These are phyloP conservation scores for Drosophila mettleri DNA, from an alignment of 2,888 invertebrate genomes.

Conservation along the genomic window DNA sequence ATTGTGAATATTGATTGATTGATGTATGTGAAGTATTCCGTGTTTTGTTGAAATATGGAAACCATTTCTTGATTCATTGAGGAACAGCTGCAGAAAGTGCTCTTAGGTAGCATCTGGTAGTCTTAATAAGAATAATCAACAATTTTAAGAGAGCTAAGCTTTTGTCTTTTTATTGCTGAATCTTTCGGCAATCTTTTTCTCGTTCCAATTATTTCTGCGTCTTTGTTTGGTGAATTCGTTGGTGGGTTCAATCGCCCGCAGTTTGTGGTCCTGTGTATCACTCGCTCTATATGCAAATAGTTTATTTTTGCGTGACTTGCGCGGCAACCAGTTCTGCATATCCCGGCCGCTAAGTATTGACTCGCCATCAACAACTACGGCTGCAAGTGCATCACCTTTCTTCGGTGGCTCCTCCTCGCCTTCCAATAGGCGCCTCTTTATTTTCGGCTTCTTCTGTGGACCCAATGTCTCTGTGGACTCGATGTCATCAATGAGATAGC, in stretches of 20 bases:
- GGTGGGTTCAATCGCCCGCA: conserved; percentile 52
- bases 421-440: conserved; percentile 58
- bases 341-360: conserved; percentile 62
- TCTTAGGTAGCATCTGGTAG: background rate
- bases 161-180: conserved; percentile 30
- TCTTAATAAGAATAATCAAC: background rate
- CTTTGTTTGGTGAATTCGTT: conserved; percentile 75
- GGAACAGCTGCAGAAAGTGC: background rate
- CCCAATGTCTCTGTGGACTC: conserved; percentile 33
- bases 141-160: background rate
- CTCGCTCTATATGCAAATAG: conserved; percentile 64
- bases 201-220: conserved; percentile 76
- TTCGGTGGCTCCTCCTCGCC: conserved; percentile 4
- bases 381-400: conserved; percentile 4
- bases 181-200: conserved; percentile 65
- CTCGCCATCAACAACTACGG: conserved; percentile 58
- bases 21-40: too few species aligned
- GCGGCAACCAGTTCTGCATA: conserved; percentile 62
- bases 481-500: conserved; percentile 69
- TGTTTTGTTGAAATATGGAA: background rate
- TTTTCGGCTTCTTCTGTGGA: conserved; percentile 61
- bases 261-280: conserved; percentile 26
- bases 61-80: background rate
- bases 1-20: conserved; percentile 3
- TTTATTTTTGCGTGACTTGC: conserved; percentile 56